Base-by-base conservation (phyloP, 2,113 vertebrate genomes). In the Tautogolabrus adspersus region DNA sequence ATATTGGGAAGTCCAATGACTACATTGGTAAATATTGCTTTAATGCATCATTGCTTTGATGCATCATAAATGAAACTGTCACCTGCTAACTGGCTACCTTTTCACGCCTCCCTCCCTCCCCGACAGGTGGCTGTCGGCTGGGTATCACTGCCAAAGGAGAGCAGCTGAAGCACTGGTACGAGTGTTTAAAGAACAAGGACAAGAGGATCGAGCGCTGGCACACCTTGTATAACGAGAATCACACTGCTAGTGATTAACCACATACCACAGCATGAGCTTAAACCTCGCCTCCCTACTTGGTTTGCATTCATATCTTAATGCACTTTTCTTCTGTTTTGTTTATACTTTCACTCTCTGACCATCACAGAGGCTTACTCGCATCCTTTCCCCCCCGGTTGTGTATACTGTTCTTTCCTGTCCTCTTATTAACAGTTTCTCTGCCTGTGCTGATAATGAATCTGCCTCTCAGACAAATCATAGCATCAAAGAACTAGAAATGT, bases 201-300 rank as follows among this genome's bases (percentile, higher is more conserved):
- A 98, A 99, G 96, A 97, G 94, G 93, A 98, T 99, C 0, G 97
- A 99, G 82, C 97, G 97, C 85, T 99, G 98, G 98, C 98, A 99
- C 91, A 97, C 97, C 69, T 93, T 99, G 69, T 87, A 96, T 23
- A 97, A 96, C 0, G 97, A 97, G 91, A 97, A 95, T 89, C 97
- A 97, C 0, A 84, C 96, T 23, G 91, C 96, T 1, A 98, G 98
- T 0, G 97, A 99, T 84, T 99, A 96, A 93, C 67, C 30, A 3
- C 0, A 22, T 26, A 55, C 38, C 40, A 44, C 1, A n/a, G 81
- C 83, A 86, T 87, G 15, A 77, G 75, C 82, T 62, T 51, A 57
- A 38, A 74, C 55, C 42, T 37, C 40, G 40, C 68, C 66, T 51
- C 52, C 65, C 69, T 34, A 40, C 69, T 85, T 79, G 56, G 62